Conservation (phyloP, 2,797 vertebrate genomes). For the Sebastes hubbsi region DNA sequence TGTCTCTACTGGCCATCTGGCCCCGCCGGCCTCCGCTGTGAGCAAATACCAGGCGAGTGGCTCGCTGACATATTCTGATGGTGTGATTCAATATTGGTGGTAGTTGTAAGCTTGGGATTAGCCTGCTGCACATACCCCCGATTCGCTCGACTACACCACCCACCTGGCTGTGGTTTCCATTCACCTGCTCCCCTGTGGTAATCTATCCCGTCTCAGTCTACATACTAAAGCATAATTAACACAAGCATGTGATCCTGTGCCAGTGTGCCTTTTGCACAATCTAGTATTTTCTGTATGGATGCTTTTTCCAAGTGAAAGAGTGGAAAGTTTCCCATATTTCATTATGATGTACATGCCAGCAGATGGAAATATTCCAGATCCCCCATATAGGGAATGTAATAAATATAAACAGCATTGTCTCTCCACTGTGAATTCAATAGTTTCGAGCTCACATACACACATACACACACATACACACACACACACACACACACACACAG, state of each 20-base stretch:
- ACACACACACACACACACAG: not conserved
- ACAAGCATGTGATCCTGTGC: conserved; percentile 8
- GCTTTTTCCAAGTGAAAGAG: not conserved
- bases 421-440: not conserved
- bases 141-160: conserved; percentile 40
- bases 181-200: conserved; percentile 48
- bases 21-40: conserved; percentile 49
- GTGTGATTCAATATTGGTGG: conserved; percentile 65
- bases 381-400: not conserved
- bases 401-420: not conserved
- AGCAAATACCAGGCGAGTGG: conserved; percentile 54
- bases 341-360: not conserved
- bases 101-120: conserved; percentile 71
- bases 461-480: not conserved
- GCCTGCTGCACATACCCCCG: conserved; percentile 24
- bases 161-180: conserved; percentile 41
- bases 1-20: conserved; percentile 73
- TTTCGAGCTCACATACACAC: not conserved
- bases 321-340: conserved; percentile 21
- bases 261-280: not conserved
- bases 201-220: conserved; percentile 1
- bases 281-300: not conserved
- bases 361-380: not conserved
- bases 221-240: conserved; percentile 23
- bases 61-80: conserved; percentile 64